Conservation (phyloP, 1,140 invertebrate species). For the Drosophila tropicalis region DNA sequence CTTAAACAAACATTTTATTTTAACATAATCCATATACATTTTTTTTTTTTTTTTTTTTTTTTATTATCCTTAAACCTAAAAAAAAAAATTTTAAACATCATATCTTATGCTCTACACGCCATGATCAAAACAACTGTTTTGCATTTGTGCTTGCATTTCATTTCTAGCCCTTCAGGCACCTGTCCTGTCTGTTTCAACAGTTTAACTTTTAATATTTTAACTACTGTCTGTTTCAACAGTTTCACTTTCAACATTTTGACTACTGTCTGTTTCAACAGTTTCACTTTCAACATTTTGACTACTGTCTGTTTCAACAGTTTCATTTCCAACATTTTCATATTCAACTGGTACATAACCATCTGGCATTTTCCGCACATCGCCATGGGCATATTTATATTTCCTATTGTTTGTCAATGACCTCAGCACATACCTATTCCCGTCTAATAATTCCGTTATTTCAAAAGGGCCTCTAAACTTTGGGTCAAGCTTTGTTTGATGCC, state of each 20-base stretch:
- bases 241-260: conserved; percentile 7
- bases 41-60: too few relatives aligned
- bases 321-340: background rate
- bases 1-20: too few relatives aligned
- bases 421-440: conserved; percentile 7
- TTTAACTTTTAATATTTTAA: background rate
- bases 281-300: background rate
- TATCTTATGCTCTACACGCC: background rate
- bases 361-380: conserved; percentile 8
- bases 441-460: conserved; percentile 18
- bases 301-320: conserved; percentile 1
- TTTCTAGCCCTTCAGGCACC: conserved; percentile 16
- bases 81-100: too few relatives aligned
- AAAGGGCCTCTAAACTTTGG: background rate
- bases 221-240: conserved; percentile 19
- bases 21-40: too few relatives aligned
- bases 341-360: conserved; percentile 12
- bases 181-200: background rate
- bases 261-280: conserved; percentile 15
- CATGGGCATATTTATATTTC: conserved; percentile 3
- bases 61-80: too few relatives aligned
- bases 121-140: conserved; percentile 19
- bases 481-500: conserved; percentile 3
- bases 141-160: conserved; percentile 28
- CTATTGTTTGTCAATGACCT: conserved; percentile 21